phyloP scores from a whole-genome alignment of 2,113 vertebrate genomes.

The Scartelaos histophorus region DNA sequence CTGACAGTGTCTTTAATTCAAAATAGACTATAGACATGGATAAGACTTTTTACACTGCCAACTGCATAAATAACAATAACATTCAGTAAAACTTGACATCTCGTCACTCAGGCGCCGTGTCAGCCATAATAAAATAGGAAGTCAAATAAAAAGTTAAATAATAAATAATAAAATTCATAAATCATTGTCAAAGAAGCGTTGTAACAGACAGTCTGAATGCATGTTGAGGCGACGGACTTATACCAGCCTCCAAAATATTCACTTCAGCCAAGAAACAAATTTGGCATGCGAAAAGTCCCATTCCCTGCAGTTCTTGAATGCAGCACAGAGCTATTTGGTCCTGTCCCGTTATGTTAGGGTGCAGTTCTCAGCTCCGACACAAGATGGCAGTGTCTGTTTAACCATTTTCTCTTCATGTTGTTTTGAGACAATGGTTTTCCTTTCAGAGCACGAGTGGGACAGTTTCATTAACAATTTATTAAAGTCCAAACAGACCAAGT shows the following conservation, averaged over 20 bases:
- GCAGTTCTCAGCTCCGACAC: constrained; percentile 43
- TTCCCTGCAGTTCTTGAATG: constrained; percentile 18
- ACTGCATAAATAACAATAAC: constrained; percentile 18
- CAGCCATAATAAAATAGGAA: constrained; percentile 10
- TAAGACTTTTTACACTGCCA: constrained; percentile 11
- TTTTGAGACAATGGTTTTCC: constrained; percentile 37
- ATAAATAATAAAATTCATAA: constrained; percentile 13
- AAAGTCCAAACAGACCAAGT: constrained; percentile 51
- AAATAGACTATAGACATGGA: constrained; percentile 7
- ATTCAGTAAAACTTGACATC: constrained; percentile 19
- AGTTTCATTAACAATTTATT: constrained; percentile 66
- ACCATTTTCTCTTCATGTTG: constrained; percentile 11
- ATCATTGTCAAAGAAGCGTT: constrained; percentile 2
- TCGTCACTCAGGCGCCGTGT: constrained; percentile 7
- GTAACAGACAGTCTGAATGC: not conserved
- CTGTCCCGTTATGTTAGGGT: constrained; percentile 32
- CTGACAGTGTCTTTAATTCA: constrained; percentile 7
- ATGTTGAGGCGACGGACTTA: constrained; percentile 21
- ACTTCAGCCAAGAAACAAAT: constrained; percentile 16
- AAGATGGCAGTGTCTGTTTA: constrained; percentile 48
- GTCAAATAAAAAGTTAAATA: constrained; percentile 15
- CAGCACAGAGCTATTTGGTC: constrained; percentile 30
- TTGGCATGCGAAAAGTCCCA: constrained; percentile 2
- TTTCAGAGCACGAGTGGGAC: constrained; percentile 38
- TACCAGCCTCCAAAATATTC: constrained; percentile 1